A percentile compares a stretch with the other conserved stretches of the same genome.
phyloP scores from a whole-genome alignment of 2,797 vertebrate genomes.

The Nasua narica region DNA sequence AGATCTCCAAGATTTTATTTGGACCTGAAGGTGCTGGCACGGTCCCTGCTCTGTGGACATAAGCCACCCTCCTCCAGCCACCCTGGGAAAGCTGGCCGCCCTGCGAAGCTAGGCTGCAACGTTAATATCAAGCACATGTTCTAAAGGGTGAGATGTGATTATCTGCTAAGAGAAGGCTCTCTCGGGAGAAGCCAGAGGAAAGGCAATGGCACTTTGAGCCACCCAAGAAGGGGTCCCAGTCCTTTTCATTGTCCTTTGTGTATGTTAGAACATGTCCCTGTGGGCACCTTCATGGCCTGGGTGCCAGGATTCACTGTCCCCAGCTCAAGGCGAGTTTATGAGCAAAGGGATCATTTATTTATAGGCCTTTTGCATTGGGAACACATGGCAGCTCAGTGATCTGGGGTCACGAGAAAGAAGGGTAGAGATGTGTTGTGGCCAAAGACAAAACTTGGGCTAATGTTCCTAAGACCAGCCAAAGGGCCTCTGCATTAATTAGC shows the following conservation, averaged over 20 bases:
- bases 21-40: background rate
- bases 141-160: constrained; percentile 11
- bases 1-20: constrained; percentile 50
- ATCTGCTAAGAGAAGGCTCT: constrained; percentile 30
- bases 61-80: background rate
- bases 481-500: background rate
- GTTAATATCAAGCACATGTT: background rate
- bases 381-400: background rate
- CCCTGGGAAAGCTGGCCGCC: background rate
- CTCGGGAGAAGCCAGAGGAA: background rate
- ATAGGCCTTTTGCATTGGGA: background rate
- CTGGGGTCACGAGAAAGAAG: background rate
- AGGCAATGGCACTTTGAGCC: background rate
- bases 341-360: background rate
- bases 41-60: background rate
- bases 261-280: background rate
- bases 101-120: background rate
- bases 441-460: background rate
- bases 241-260: background rate
- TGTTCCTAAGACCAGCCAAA: background rate
- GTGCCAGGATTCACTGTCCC: background rate
- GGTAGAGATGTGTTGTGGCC: background rate
- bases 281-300: background rate
- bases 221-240: background rate
- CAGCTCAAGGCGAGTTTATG: background rate